A percentile compares a stretch with the other conserved stretches of the same genome.
These are phyloP conservation scores for Thereva unica DNA, from an alignment of 2,888 invertebrate species.

Conservation along the genomic window DNA sequence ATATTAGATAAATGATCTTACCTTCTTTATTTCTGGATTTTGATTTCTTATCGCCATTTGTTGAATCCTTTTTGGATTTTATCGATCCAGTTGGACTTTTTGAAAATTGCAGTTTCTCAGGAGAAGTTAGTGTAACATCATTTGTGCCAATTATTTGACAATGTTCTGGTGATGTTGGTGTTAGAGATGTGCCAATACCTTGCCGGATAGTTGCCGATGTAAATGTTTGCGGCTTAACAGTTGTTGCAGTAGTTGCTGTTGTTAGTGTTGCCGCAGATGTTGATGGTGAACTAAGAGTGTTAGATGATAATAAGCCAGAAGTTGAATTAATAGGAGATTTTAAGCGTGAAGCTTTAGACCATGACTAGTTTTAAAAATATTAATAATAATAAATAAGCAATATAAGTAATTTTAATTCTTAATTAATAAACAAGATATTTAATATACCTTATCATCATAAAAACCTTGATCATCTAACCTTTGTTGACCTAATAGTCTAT, in stretches of 20 bases:
- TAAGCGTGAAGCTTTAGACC: slow-evolving; percentile 48
- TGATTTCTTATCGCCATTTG: slow-evolving; percentile 54
- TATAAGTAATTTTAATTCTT: neutral
- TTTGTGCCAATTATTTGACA: slow-evolving; percentile 53
- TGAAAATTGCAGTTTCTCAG: slow-evolving; percentile 56
- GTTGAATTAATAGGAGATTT: slow-evolving; percentile 45
- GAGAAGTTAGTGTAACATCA: slow-evolving; percentile 51
- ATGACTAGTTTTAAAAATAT: slow-evolving; percentile 45
- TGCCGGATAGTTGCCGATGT: slow-evolving; percentile 57
- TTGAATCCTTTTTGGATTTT: slow-evolving; percentile 61
- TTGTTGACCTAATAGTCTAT: slow-evolving; percentile 90
- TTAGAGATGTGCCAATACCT: slow-evolving; percentile 55
- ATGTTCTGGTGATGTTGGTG: slow-evolving; percentile 53
- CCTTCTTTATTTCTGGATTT: slow-evolving; percentile 58
- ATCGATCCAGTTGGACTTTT: slow-evolving; percentile 63
- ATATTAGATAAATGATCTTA: slow-evolving; percentile 38
- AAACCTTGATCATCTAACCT: slow-evolving; percentile 89
- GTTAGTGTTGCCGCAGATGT: slow-evolving; percentile 47
- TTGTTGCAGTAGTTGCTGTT: slow-evolving; percentile 40
- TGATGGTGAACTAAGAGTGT: slow-evolving; percentile 42
- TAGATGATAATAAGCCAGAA: slow-evolving; percentile 10
- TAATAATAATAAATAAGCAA: slow-evolving; percentile 7
- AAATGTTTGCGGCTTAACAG: slow-evolving; percentile 51
- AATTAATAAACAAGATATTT: too few species aligned
- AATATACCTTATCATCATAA: slow-evolving; percentile 69